Evolutionary conservation across 1,140 invertebrate genomes (phyloP).

Genomic region (Drosophila truncata): DNA sequence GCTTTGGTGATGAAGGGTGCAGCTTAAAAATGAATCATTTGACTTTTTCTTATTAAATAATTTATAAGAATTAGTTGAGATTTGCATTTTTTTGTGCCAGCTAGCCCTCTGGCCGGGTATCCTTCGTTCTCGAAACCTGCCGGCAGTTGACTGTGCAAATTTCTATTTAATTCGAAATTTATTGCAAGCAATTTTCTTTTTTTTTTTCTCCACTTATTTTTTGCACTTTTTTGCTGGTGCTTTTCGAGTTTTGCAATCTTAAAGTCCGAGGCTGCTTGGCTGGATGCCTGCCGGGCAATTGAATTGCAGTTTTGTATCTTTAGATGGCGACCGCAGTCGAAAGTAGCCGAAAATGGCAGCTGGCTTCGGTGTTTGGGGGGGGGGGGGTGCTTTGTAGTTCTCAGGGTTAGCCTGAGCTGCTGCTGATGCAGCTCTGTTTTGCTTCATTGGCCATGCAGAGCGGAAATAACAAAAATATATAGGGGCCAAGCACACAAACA

Average conservation of each 20-base stretch:
- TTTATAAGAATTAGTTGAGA: conserved; percentile 84
- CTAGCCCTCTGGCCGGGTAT: conserved; percentile 16
- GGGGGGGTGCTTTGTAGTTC: conserved; percentile 30
- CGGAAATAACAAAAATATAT: conserved; percentile 40
- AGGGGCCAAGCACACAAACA: conserved; percentile 20
- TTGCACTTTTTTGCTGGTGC: conserved; percentile 11
- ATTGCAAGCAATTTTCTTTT: conserved; percentile 70
- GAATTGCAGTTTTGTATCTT: conserved; percentile 47
- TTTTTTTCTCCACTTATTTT: conserved; percentile 11
- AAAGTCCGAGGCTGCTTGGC: conserved; percentile 36
- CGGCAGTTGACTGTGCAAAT: conserved; percentile 67
- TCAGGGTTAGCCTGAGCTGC: conserved; percentile 15
- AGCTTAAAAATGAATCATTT: conserved; percentile 84
- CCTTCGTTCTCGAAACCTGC: not conserved
- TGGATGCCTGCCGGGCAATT: conserved; percentile 36
- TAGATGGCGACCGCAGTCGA: conserved; percentile 28
- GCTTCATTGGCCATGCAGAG: conserved; percentile 65
- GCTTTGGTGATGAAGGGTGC: conserved; percentile 81
- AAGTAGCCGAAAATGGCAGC: conserved; percentile 37
- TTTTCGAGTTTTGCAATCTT: conserved; percentile 28
- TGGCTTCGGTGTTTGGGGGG: conserved; percentile 6
- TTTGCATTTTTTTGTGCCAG: conserved; percentile 75
- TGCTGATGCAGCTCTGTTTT: conserved; percentile 22
- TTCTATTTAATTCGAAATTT: conserved; percentile 83
- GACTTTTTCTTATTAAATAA: conserved; percentile 84